These are phyloP conservation scores for Tribolium castaneum DNA, from an alignment of 1,140 invertebrate species.

Conservation along the genomic window DNA sequence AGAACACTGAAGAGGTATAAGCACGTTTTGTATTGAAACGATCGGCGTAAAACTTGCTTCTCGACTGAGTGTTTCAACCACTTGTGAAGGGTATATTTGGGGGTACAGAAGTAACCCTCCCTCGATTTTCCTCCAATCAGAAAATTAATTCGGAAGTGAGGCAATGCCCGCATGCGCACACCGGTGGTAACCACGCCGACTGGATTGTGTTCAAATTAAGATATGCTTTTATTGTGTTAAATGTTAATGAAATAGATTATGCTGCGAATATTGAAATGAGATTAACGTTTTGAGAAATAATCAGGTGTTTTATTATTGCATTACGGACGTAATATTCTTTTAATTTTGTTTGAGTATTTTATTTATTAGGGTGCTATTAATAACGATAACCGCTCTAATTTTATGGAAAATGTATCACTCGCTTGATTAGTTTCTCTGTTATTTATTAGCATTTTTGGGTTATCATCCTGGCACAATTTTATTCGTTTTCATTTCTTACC, in stretches of 20 bases:
- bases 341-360: conserved; percentile 48
- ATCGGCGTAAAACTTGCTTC: background rate
- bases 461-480: background rate
- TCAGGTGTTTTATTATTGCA: conserved; percentile 47
- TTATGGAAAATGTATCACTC: conserved; percentile 36
- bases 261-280: conserved; percentile 22
- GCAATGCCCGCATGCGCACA: conserved; percentile 36
- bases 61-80: conserved; percentile 50
- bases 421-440: conserved; percentile 12
- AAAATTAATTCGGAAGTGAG: background rate
- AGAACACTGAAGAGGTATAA: conserved; percentile 10
- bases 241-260: conserved; percentile 46
- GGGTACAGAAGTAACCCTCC: conserved; percentile 45
- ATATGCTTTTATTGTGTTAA: conserved; percentile 44
- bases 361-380: conserved; percentile 45
- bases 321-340: conserved; percentile 38
- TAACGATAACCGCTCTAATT: conserved; percentile 34
- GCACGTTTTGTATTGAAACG: conserved; percentile 1
- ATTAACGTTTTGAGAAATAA: conserved; percentile 40
- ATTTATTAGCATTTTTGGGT: background rate
- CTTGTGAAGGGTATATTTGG: conserved; percentile 45
- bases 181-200: conserved; percentile 44
- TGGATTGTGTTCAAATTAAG: conserved; percentile 46
- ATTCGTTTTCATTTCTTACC: background rate
- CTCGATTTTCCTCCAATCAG: conserved; percentile 45